Evolutionary conservation across 2,888 invertebrate genomes (phyloP).

Genomic region (Spilarctia lutea): DNA sequence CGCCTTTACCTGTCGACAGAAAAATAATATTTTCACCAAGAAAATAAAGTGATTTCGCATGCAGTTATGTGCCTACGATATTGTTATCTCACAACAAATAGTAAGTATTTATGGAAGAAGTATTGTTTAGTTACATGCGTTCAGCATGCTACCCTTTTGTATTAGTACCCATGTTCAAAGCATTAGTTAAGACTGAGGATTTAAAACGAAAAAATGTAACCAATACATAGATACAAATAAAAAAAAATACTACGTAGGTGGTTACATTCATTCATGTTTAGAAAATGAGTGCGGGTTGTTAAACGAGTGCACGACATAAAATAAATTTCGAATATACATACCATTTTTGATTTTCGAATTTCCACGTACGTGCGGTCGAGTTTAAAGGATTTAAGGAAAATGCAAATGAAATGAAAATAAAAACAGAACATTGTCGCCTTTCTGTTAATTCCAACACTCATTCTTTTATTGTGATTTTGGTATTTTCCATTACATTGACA

Average conservation of each 20-base stretch:
- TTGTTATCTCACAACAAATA: constrained; percentile 87
- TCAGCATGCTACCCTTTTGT: constrained; percentile 63
- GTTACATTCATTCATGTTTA: constrained; percentile 64
- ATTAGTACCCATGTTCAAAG: constrained; percentile 70
- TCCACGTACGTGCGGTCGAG: constrained; percentile 60
- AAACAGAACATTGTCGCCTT: constrained; percentile 73
- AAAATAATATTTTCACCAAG: constrained; percentile 29
- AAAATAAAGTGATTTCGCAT: constrained; percentile 27
- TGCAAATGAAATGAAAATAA: constrained; percentile 75
- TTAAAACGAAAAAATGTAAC: constrained; percentile 59
- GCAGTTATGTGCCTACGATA: constrained; percentile 54
- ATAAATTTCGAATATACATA: constrained; percentile 81
- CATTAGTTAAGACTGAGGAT: constrained; percentile 65
- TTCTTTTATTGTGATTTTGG: constrained; percentile 86
- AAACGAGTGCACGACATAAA: constrained; percentile 76
- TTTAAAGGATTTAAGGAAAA: constrained; percentile 67
- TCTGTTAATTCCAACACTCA: constrained; percentile 87
- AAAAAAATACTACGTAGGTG: constrained; percentile 23
- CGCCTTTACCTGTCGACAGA: constrained; percentile 68
- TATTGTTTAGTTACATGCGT: constrained; percentile 60
- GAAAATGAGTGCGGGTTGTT: constrained; percentile 79
- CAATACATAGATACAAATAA: not conserved
- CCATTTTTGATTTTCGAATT: constrained; percentile 72
- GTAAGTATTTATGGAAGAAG: constrained; percentile 63
- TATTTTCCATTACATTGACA: constrained; percentile 76